Percentiles rank a stretch among this genome's conserved stretches.
phyloP scores from a whole-genome alignment of 2,113 vertebrate species.

The Pachyramphus minor region DNA sequence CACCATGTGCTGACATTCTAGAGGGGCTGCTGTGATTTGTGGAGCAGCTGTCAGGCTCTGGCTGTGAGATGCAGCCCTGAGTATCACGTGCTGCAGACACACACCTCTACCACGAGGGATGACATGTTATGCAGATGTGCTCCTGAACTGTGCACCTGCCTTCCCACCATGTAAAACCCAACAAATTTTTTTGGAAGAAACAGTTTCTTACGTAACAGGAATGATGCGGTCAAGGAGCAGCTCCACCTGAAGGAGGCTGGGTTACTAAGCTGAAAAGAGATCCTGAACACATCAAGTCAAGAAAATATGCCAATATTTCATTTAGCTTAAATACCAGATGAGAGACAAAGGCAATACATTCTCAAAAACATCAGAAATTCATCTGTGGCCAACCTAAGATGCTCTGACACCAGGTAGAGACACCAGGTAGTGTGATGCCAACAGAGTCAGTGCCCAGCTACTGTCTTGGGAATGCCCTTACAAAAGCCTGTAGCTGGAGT shows the following conservation, averaged over 20 bases:
- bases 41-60: neutral
- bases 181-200: neutral
- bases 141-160: neutral
- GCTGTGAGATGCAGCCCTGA: neutral
- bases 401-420: neutral
- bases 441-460: neutral
- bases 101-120: accelerated
- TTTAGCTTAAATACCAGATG: neutral
- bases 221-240: neutral
- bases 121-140: accelerated
- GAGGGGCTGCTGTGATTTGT: neutral
- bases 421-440: accelerated
- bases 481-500: neutral
- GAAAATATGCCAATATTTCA: neutral
- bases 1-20: accelerated
- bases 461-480: accelerated
- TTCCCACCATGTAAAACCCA: neutral
- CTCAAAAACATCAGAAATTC: neutral
- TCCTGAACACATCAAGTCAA: neutral
- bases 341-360: neutral
- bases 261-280: neutral
- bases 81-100: neutral
- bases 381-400: neutral
- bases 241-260: neutral
- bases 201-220: neutral